Evolutionary conservation across 2,888 invertebrate genomes (phyloP).

Genomic region (Agrochola macilenta): DNA sequence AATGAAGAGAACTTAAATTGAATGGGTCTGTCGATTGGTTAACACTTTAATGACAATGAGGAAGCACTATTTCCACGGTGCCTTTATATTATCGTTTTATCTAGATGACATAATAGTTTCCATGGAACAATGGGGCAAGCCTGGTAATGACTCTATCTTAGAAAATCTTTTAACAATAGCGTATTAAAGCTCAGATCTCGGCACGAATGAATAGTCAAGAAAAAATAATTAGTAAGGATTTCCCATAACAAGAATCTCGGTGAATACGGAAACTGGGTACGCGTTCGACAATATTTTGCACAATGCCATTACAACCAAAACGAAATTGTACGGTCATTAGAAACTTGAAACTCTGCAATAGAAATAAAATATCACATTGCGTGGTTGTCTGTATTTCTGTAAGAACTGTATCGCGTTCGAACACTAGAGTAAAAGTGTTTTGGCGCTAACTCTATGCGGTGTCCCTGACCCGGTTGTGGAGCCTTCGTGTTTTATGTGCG

Average conservation of each 20-base stretch:
- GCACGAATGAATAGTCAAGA: constrained; percentile 57
- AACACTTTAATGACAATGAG: constrained; percentile 69
- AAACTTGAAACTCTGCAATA: constrained; percentile 56
- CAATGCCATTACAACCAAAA: constrained; percentile 58
- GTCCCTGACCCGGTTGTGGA: constrained; percentile 77
- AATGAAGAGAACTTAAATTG: constrained; percentile 57
- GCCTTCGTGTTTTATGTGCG: constrained; percentile 70
- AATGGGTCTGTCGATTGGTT: constrained; percentile 70
- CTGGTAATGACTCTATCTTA: constrained; percentile 63
- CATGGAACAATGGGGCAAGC: constrained; percentile 67
- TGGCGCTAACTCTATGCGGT: constrained; percentile 76
- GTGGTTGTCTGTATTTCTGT: constrained; percentile 50
- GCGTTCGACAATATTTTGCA: constrained; percentile 59
- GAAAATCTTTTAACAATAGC: constrained; percentile 69
- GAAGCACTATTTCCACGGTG: constrained; percentile 71
- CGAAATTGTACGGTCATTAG: constrained; percentile 63
- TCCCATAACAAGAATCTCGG: constrained; percentile 55
- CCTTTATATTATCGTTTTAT: constrained; percentile 62
- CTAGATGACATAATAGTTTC: constrained; percentile 71
- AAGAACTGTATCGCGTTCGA: constrained; percentile 47
- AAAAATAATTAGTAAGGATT: constrained; percentile 54
- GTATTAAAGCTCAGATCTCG: constrained; percentile 58
- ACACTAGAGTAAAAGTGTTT: constrained; percentile 69
- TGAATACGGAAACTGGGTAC: constrained; percentile 49
- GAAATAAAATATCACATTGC: constrained; percentile 55